These are phyloP conservation scores for Bombus haemorrhoidalis DNA, from an alignment of 1,140 invertebrate species.

Conservation along the genomic window DNA sequence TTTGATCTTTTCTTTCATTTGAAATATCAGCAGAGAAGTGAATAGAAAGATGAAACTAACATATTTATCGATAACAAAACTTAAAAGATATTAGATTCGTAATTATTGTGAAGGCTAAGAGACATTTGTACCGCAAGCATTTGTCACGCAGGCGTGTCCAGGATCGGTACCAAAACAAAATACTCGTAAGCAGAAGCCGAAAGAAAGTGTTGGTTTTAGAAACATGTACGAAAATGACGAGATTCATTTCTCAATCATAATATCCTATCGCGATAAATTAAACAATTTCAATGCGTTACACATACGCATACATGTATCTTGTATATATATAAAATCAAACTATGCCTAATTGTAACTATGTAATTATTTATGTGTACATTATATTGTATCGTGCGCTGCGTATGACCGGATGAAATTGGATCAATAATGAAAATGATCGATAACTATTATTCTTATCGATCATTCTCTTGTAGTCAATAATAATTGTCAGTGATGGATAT, in stretches of 20 bases:
- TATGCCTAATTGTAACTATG: conserved; percentile 66
- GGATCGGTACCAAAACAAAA: conserved; percentile 27
- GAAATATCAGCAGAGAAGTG: not conserved
- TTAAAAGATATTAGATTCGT: not conserved
- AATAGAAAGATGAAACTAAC: not conserved
- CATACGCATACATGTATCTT: conserved; percentile 16
- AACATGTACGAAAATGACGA: not conserved
- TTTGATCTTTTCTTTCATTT: not conserved
- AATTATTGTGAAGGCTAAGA: conserved; percentile 6
- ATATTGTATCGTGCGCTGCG: conserved; percentile 28
- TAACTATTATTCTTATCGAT: not conserved
- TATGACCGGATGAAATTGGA: not conserved
- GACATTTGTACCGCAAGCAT: conserved; percentile 18
- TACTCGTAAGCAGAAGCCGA: conserved; percentile 17
- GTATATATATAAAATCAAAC: conserved; percentile 57
- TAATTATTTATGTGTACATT: conserved; percentile 68
- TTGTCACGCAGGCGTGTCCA: conserved; percentile 54
- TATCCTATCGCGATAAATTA: not conserved
- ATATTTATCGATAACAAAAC: conserved; percentile 22
- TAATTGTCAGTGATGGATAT: conserved; percentile 30
- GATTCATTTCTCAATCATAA: not conserved
- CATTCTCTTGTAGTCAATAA: conserved; percentile 1
- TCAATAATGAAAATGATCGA: conserved; percentile 2
- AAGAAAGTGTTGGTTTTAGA: not conserved
- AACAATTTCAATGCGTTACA: conserved; percentile 7